Evolutionary conservation across 1,140 invertebrate species (phyloP), one percentile per base, ranked within the genome.

Genomic region (Brachionus rotundiformis): DNA sequence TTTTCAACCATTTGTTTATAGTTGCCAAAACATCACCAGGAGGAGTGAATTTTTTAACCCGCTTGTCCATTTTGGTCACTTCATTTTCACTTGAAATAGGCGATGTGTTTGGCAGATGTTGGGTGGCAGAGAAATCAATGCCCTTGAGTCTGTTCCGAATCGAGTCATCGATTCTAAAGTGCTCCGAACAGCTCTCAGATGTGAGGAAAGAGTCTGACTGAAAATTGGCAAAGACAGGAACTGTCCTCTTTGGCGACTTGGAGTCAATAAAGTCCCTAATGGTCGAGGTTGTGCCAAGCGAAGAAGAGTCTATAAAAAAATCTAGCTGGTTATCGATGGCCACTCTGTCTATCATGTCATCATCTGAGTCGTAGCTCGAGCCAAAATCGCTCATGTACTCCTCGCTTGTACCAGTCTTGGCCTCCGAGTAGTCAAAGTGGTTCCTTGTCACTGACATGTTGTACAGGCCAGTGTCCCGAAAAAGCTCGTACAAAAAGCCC

Each of bases 11-110:
- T 73, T 44, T 73, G 25, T 73, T 73, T 5, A 73, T 73, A 8
- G 68, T 73, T 7, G 68, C 68, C 39, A 73, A 73, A 73, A 73
- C 68, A 47, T 73, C 68, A 29, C 36, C 68, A 44, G 68, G 68
- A 4, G 36, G 68, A 44, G 68, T 73, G 11, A 25, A 25, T 23
- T 73, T 73, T 44, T 73, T 44, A 13, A 25, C 19, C 1, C 36
- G 36, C 6, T 73, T 73, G 41, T 73, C 41, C 29, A 29, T 0
- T 3, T n/a, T n/a, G 23, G 47, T 19, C n/a, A 19, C 2, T 8
- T 54, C 47, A 54, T 16, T 54, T 16, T 54, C n/a, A 7, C 23
- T 16, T 3, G 47, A 16, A 54, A 23, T 19, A 19, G 5, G 4
- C 19, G 47, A 54, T 3, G n/a, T 54, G n/a, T 16, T 16, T 7